Evolutionary conservation across 2,888 invertebrate species (phyloP).

Genomic region (Rhimphoctona megacephalus): DNA sequence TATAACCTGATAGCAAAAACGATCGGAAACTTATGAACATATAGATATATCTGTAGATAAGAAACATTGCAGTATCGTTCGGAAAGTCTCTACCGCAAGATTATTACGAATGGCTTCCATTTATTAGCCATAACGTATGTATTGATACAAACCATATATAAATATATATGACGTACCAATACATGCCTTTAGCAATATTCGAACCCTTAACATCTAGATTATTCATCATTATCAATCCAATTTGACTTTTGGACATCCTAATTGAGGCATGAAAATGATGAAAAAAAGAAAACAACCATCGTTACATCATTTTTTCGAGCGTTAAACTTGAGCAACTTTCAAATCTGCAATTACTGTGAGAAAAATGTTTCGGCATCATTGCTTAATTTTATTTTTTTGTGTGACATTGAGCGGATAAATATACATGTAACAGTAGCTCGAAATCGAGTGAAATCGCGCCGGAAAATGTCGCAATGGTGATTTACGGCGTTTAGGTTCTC

Average conservation of each 20-base stretch:
- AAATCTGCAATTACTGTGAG: not conserved
- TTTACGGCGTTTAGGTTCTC: not conserved
- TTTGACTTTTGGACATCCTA: not conserved
- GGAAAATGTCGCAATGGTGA: conserved; percentile 9
- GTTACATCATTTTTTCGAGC: not conserved
- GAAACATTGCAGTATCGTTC: conserved; percentile 69
- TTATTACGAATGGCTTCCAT: conserved; percentile 81
- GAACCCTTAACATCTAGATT: not conserved
- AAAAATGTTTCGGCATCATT: not conserved
- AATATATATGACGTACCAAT: not conserved
- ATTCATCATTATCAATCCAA: not conserved
- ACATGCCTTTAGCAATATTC: too few species aligned
- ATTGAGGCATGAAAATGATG: not conserved
- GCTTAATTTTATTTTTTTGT: not conserved
- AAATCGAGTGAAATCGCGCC: not conserved
- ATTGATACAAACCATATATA: not conserved
- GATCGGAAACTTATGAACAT: conserved; percentile 60
- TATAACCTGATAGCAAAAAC: conserved; percentile 83
- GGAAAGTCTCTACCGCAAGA: conserved; percentile 74
- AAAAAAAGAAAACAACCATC: not conserved
- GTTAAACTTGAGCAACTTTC: not conserved
- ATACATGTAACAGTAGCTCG: not conserved
- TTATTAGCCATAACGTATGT: conserved; percentile 75
- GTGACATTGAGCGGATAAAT: not conserved
- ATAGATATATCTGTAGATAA: conserved; percentile 3